Base-by-base conservation (phyloP, 2,888 invertebrate species). In the Agrochola lychnidis region DNA sequence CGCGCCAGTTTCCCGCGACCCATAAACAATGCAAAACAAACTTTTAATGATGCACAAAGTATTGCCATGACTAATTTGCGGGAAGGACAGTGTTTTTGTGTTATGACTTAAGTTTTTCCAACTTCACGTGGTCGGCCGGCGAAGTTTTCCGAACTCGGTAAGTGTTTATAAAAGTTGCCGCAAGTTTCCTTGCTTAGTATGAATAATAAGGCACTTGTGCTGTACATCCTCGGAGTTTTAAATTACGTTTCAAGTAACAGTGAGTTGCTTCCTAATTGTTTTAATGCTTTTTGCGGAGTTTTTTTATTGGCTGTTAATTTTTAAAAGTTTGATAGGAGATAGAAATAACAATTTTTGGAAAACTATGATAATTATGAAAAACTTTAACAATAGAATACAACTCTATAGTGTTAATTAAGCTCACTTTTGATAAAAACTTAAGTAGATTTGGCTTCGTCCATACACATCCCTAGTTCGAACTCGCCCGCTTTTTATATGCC, bases 81-180 rank as follows among this genome's bases (percentile, higher is more conserved):
- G 45, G 64, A 70, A 81, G 67, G 75, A 83, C 81, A 78, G 89
- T 89, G 89, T 78, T 84, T 82, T 81, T 82, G 87, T 88, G 89
- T 87, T 81, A 81, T 87, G 78, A 78, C 77, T 79, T 82, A 83
- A 85, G 85, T 87, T 89, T 83, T 79, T 69, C 51, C 45, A 78
- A 81, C 68, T 80, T 83, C 83, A 67, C 79, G 81, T 83, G 82
- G 84, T 84, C 70, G 73, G 70, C 79, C 69, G 72, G 25, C 56
- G 73, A 86, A 88, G 85, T 88, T 88, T 84, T 64, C 10, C 70
- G 36, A 87, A 90, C 82, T 87, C 76, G 88, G 90, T 90, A 89
- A 90, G 90, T 90, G 83, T 88, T 84, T 78, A 74, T 72, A 83
- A 84, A 89, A 88, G 78, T 88, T 87, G 51, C 12, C 22, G 63